Conservation (phyloP, 2,113 vertebrate genomes). For the Noctilio leporinus region DNA sequence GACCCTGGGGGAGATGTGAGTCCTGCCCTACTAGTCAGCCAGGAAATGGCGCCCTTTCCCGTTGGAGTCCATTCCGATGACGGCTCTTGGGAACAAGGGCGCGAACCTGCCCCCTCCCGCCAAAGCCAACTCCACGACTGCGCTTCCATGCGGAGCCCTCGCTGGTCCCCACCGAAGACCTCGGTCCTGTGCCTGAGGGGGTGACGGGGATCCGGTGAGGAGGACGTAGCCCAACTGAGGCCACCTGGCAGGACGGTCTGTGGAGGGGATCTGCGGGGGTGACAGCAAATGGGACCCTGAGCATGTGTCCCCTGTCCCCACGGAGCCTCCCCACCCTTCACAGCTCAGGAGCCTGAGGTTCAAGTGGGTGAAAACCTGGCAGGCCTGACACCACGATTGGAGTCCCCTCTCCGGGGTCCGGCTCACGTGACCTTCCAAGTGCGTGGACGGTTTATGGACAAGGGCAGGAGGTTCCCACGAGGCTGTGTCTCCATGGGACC, state of each 20-base stretch:
- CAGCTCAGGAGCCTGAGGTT: neutral
- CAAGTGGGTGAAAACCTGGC: no score
- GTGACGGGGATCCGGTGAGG: no score
- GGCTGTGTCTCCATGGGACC: neutral
- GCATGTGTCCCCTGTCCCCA: rapidly evolving
- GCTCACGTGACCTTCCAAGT: neutral
- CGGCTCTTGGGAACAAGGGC: neutral
- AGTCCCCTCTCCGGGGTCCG: neutral
- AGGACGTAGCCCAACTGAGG: no score
- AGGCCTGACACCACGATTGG: neutral
- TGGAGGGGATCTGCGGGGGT: rapidly evolving
- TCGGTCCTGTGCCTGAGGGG: neutral
- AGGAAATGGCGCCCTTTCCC: rapidly evolving
- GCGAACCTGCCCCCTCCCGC: neutral
- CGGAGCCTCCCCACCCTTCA: neutral
- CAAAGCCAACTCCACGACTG: neutral
- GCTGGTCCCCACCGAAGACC: neutral
- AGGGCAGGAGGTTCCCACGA: neutral
- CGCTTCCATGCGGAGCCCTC: neutral
- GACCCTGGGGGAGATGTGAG: rapidly evolving
- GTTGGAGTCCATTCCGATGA: neutral
- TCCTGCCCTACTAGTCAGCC: rapidly evolving
- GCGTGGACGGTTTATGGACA: neutral
- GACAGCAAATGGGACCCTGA: neutral
- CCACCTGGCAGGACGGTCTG: rapidly evolving